Evolutionary conservation across 2,113 vertebrate species (phyloP).

Genomic region (Tetrax tetrax): DNA sequence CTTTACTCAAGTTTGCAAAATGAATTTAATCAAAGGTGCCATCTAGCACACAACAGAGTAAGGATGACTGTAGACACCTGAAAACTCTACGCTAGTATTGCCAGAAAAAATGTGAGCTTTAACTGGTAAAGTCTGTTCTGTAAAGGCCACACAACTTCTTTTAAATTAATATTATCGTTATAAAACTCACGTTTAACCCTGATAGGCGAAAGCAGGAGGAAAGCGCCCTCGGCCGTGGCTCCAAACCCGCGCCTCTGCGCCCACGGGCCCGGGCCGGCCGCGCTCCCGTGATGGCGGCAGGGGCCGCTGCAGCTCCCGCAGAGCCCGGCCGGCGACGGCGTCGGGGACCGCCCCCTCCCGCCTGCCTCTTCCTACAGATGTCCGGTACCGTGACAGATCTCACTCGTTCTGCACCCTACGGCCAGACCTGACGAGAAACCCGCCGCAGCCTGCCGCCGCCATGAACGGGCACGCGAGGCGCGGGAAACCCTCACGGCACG

Average conservation of each 20-base stretch:
- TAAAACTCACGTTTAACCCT: no score
- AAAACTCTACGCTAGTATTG: fast-evolving
- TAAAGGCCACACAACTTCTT: background rate
- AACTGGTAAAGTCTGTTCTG: background rate
- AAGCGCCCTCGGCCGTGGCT: fast-evolving
- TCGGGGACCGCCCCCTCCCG: background rate
- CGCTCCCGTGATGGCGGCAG: background rate
- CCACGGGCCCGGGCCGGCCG: no score
- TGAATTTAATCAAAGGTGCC: background rate
- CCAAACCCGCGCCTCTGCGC: fast-evolving
- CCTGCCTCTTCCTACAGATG: fast-evolving
- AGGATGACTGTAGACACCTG: background rate
- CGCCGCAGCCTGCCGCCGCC: no score
- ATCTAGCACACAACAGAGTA: background rate
- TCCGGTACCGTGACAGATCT: fast-evolving
- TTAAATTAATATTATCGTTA: no score
- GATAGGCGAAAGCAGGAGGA: no score
- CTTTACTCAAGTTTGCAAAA: background rate
- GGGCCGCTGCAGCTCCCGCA: background rate
- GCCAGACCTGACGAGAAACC: fast-evolving
- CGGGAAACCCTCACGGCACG: no score
- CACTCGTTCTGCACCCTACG: fast-evolving
- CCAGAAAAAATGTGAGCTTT: background rate
- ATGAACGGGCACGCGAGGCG: background rate
- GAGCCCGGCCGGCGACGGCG: no score